Evolutionary conservation across 1,140 invertebrate genomes (phyloP).

Genomic region (Drosophila jambulina): DNA sequence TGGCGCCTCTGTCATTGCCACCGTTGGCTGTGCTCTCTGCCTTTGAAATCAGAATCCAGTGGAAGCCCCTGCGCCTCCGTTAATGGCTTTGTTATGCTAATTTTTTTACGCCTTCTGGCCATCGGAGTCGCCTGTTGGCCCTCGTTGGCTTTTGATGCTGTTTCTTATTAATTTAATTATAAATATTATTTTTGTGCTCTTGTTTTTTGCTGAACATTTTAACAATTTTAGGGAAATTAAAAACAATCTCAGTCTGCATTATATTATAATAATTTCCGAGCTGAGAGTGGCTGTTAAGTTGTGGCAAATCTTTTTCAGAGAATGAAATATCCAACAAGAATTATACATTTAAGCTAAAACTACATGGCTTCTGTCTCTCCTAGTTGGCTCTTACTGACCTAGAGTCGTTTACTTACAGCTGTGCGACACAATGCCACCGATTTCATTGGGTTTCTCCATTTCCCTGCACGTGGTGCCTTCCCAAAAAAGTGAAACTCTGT

Average conservation of each 20-base stretch:
- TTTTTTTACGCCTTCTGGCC: conserved; percentile 75
- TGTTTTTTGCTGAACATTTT: conserved; percentile 19
- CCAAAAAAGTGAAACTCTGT: conserved; percentile 63
- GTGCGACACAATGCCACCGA: conserved; percentile 13
- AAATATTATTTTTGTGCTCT: conserved; percentile 39
- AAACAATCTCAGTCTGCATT: conserved; percentile 45
- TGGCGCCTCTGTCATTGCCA: conserved; percentile 63
- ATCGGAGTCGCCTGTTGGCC: conserved; percentile 50
- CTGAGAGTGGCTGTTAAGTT: conserved; percentile 27
- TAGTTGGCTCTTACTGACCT: conserved; percentile 13
- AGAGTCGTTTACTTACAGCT: conserved; percentile 61
- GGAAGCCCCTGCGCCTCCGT: conserved; percentile 33
- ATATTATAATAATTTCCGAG: conserved; percentile 52
- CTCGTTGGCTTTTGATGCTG: conserved; percentile 41
- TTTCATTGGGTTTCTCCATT: conserved; percentile 13
- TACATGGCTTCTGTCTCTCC: background rate
- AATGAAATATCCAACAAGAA: background rate
- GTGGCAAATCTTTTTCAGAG: too few species aligned
- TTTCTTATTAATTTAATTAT: conserved; percentile 72
- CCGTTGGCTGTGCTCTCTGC: conserved; percentile 35
- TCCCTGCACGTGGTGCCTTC: background rate
- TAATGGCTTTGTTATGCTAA: conserved; percentile 82
- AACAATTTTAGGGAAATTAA: conserved; percentile 46
- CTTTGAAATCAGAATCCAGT: conserved; percentile 73
- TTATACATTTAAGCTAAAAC: background rate